Conservation (phyloP, 2,113 vertebrate species). For the Varanus komodoensis region DNA sequence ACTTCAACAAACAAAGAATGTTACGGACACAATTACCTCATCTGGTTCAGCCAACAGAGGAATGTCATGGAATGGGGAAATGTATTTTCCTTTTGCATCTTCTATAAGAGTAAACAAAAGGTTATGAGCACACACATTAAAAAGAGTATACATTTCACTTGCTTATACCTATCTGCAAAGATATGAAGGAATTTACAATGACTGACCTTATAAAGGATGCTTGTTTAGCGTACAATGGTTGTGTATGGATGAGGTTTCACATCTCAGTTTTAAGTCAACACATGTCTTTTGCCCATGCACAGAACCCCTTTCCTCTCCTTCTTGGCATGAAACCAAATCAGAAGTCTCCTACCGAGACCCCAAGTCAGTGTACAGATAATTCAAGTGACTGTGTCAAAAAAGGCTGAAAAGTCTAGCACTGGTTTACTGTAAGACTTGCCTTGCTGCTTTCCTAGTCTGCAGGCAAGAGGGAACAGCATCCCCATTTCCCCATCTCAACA, state of each 20-base stretch:
- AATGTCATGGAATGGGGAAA: slow-evolving; percentile 98
- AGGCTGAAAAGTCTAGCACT: neutral
- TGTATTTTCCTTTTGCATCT: slow-evolving; percentile 87
- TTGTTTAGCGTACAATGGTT: neutral
- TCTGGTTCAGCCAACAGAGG: slow-evolving; percentile 81
- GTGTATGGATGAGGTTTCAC: neutral
- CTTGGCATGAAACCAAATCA: neutral
- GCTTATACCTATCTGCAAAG: neutral
- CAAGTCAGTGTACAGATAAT: neutral
- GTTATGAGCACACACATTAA: neutral
- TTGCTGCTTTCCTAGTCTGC: slow-evolving; percentile 5
- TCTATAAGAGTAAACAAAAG: slow-evolving; percentile 78
- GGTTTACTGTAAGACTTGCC: neutral
- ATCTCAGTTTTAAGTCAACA: neutral
- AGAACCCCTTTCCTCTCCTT: neutral
- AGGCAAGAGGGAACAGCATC: neutral
- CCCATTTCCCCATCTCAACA: neutral
- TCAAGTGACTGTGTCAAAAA: neutral
- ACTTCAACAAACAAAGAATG: neutral
- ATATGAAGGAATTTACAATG: neutral
- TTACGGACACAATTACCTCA: slow-evolving; percentile 78
- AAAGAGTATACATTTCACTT: neutral
- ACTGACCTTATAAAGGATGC: neutral
- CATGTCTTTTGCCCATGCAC: neutral
- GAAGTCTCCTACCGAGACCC: neutral